Evolutionary conservation across 2,888 invertebrate genomes (phyloP).

Genomic region (Morpho achilles): DNA sequence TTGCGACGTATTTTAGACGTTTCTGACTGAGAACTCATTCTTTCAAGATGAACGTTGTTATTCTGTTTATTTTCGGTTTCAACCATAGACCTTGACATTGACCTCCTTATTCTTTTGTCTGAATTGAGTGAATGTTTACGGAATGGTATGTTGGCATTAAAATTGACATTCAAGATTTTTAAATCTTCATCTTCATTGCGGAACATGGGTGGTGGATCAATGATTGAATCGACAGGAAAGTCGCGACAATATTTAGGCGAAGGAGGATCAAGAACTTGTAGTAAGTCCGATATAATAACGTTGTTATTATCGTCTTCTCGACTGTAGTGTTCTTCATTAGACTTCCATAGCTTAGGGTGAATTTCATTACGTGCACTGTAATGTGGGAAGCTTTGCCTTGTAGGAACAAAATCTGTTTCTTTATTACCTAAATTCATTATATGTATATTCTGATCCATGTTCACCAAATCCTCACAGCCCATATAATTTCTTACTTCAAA

Average conservation of each 20-base stretch:
- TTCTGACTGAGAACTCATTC: slow-evolving; percentile 72
- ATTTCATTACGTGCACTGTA: slow-evolving; percentile 70
- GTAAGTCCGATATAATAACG: slow-evolving; percentile 40
- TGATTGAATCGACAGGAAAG: slow-evolving; percentile 51
- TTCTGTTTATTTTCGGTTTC: slow-evolving; percentile 60
- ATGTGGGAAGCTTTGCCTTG: slow-evolving; percentile 84
- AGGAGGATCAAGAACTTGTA: slow-evolving; percentile 62
- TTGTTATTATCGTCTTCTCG: slow-evolving; percentile 40
- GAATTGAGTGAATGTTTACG: slow-evolving; percentile 80
- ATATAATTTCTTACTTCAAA: slow-evolving; percentile 77
- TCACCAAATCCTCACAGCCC: slow-evolving; percentile 84
- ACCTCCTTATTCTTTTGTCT: slow-evolving; percentile 76
- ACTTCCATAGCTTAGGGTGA: slow-evolving; percentile 64
- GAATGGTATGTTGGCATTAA: slow-evolving; percentile 63
- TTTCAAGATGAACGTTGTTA: slow-evolving; percentile 44
- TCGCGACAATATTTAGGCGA: slow-evolving; percentile 52
- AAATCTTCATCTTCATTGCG: slow-evolving; percentile 64
- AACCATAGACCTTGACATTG: slow-evolving; percentile 67
- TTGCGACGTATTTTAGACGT: slow-evolving; percentile 51
- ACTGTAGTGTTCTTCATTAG: slow-evolving; percentile 59
- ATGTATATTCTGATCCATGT: slow-evolving; percentile 80
- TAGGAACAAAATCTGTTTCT: slow-evolving; percentile 58
- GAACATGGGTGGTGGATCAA: slow-evolving; percentile 82
- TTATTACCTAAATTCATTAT: slow-evolving; percentile 61
- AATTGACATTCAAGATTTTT: slow-evolving; percentile 65